Percentiles rank a stretch among this genome's conserved stretches.
phyloP scores from a whole-genome alignment of 2,113 vertebrate species.

The Menidia beryllina region DNA sequence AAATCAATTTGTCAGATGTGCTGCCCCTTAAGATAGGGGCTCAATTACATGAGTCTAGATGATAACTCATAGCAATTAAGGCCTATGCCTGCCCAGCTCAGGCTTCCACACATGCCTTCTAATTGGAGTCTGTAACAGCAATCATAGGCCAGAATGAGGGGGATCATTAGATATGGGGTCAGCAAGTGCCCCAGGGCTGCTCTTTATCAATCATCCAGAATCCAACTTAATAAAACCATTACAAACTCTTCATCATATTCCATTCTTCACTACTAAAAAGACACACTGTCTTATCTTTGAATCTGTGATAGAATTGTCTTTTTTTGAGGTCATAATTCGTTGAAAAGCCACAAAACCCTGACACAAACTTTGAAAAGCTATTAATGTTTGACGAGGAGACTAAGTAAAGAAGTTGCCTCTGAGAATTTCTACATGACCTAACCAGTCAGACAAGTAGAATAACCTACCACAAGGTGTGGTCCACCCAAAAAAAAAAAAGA shows the following conservation, averaged over 20 bases:
- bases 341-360: conserved; percentile 1
- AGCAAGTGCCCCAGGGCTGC: conserved; percentile 73
- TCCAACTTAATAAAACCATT: conserved; percentile 79
- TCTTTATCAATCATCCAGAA: conserved; percentile 72
- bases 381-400: conserved; percentile 5
- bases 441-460: conserved; percentile 50
- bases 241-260: conserved; percentile 63
- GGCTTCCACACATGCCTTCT: conserved; percentile 75
- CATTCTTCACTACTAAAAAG: conserved; percentile 47
- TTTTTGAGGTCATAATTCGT: not conserved
- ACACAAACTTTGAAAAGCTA: conserved; percentile 1
- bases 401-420: not conserved
- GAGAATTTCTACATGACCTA: not conserved
- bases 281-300: conserved; percentile 36
- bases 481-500: not conserved
- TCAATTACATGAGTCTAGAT: conserved; percentile 79
- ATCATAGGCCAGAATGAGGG: conserved; percentile 77
- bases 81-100: conserved; percentile 68
- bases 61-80: conserved; percentile 83
- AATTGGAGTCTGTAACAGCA: conserved; percentile 79
- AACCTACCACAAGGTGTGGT: conserved; percentile 43
- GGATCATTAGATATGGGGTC: conserved; percentile 79
- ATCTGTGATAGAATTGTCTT: not conserved
- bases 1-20: conserved; percentile 85
- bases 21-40: conserved; percentile 78